Evolutionary conservation across 2,113 vertebrate species (phyloP), one percentile per base, ranked within the genome.

Genomic region (Corythoichthys intestinalis): DNA sequence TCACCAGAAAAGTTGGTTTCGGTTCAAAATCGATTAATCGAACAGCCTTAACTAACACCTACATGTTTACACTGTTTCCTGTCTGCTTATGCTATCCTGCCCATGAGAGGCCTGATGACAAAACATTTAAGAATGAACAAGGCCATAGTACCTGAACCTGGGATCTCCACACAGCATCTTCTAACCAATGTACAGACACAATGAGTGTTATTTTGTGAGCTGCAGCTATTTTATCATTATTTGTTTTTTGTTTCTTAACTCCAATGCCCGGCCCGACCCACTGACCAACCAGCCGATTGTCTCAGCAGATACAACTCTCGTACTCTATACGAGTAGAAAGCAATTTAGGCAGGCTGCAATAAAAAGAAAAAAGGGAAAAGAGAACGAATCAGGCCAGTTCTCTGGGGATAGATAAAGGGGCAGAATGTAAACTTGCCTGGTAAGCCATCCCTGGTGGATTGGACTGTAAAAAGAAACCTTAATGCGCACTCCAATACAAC

Each of bases 341-440:
- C 89, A 89, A 89, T 89, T 89, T 88, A 73, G 2, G 73, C 79
- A 86, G 87, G 84, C 77, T 66, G 85, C 77, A 80, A 78, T 85
- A 85, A 74, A 58, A 60, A 41, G 82, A 72, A 82, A 81, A 68
- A 78, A 83, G 77, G 61, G 70, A 53, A 84, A 72, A 82, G 79
- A 81, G 77, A 68, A 64, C 41, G 73, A 89, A 90, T 86, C 78
- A 85, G 88, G 89, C 80, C 89, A 87, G 89, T 84, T 80, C 86
- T 87, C 88, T 58, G 72, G 87, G 83, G 88, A 83, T 72, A 83
- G 75, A 88, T 86, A 75, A 78, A 84, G 79, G 80, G 82, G 83
- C 83, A 84, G 79, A 89, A 89, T 88, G 86, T 91, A 88, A 91
- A 91, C 88, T 87, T 90, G 82, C 67, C 73, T 78, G 74, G 85